Evolutionary conservation across 2,888 invertebrate genomes (phyloP).

Genomic region (Deilephila porcellus): DNA sequence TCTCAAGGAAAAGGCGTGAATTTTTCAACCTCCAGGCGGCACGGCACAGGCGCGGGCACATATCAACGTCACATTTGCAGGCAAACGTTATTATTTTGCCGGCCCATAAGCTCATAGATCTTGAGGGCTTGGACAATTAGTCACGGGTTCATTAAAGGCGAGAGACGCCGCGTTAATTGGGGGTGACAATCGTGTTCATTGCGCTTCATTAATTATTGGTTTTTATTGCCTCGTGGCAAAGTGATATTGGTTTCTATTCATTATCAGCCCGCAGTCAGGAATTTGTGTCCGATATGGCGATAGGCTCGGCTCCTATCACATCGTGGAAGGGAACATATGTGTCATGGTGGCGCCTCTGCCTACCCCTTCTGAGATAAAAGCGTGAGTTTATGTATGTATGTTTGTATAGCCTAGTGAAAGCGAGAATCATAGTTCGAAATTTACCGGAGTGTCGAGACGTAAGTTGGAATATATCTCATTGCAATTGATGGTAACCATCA

Average conservation of each 20-base stretch:
- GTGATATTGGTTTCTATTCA: too few relatives aligned
- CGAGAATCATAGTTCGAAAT: background rate
- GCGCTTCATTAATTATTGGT: background rate
- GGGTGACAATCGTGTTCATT: background rate
- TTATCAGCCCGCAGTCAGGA: too few relatives aligned
- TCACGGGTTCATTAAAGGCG: conserved; percentile 43
- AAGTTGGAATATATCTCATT: too few relatives aligned
- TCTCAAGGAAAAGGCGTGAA: conserved; percentile 14
- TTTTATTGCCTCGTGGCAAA: too few relatives aligned
- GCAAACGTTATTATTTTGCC: conserved; percentile 28
- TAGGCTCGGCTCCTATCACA: too few relatives aligned
- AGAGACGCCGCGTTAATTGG: conserved; percentile 5
- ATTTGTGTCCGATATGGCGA: too few relatives aligned
- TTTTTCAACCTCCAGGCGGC: conserved; percentile 25
- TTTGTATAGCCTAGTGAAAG: background rate
- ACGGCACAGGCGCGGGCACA: background rate
- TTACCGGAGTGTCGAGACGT: too few relatives aligned
- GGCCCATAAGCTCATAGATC: conserved; percentile 37
- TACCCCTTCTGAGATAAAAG: too few relatives aligned
- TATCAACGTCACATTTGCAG: conserved; percentile 25
- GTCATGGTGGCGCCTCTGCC: too few relatives aligned
- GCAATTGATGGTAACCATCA: too few relatives aligned
- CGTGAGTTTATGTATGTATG: too few relatives aligned
- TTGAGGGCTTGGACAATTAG: conserved; percentile 44
- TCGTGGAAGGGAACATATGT: too few relatives aligned